Conservation (phyloP, 2,797 vertebrate genomes). For the Gymnothorax reevesii region DNA sequence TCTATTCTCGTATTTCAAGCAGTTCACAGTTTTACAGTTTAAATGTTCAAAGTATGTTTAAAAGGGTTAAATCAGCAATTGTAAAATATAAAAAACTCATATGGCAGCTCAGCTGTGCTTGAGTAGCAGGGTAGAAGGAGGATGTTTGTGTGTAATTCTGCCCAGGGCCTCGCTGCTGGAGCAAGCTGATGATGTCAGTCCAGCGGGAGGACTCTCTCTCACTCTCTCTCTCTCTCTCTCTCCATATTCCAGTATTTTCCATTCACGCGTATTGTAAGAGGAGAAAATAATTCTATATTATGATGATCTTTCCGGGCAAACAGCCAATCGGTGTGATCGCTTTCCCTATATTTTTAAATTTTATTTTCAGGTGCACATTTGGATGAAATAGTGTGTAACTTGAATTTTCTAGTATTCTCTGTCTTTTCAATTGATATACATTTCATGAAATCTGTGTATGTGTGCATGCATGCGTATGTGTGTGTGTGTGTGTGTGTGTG, state of each 20-base stretch:
- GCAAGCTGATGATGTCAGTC: not conserved
- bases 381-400: not conserved
- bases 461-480: not conserved
- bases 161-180: not conserved
- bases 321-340: not conserved
- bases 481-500: not conserved
- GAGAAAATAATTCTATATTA: not conserved
- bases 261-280: not conserved
- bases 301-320: not conserved
- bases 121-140: not conserved
- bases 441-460: not conserved
- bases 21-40: too few species aligned
- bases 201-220: not conserved
- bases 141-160: not conserved
- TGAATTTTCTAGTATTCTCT: not conserved
- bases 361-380: not conserved
- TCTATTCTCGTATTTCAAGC: too few species aligned
- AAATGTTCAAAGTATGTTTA: too few species aligned
- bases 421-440: not conserved
- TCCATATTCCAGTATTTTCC: not conserved
- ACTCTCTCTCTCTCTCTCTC: not conserved
- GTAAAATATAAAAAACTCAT: not conserved
- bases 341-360: not conserved
- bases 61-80: not conserved
- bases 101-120: not conserved